Evolutionary conservation across 1,140 invertebrate species (phyloP), one percentile per base, ranked within the genome.

Genomic region (Capitella teleta): DNA sequence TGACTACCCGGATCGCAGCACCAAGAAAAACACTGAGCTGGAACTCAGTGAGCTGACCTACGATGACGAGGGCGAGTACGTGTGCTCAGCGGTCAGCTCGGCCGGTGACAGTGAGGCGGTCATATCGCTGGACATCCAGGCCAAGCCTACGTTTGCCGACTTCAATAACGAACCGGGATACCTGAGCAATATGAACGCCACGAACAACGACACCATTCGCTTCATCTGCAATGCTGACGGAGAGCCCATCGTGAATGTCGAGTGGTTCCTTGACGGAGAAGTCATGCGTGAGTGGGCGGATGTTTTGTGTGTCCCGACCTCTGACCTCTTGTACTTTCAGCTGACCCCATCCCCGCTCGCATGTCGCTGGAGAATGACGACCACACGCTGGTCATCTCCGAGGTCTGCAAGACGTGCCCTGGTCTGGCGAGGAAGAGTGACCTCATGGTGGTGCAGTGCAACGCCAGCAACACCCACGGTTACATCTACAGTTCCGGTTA

Each of bases 371-470:
- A 52, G 28, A 14, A 10, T 6, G 28, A 28, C 19, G 8, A 10
- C 12, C 45, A 49, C 5, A 53, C 36, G 1, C 36, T 53, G 30
- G 30, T 12, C 3, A 43, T 53, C 3, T 53, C 46, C 30, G 49
- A 49, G 32, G 26, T 23, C 23, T 53, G 52, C 21, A 19, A 2
- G 5, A 10, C 14, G 5, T 14, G 34, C 3, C n/a, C 46, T 12
- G 38, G 37, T 49, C 36, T n/a, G n/a, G n/a, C n/a, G n/a, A n/a
- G n/a, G n/a, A n/a, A n/a, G n/a, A n/a, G n/a, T n/a, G n/a, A n/a
- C n/a, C n/a, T 49, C 26, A 23, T 46, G 18, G 40, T 40, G n/a
- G 43, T 53, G 12, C 47, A 53, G 28, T 55, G 53, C 32, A 25
- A 40, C 16, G 53, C 24, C 6, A 41, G 8, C 5, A 54, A 54